Base-by-base conservation (phyloP, 2,797 vertebrate species). In the Lagocephalus sceleratus region DNA sequence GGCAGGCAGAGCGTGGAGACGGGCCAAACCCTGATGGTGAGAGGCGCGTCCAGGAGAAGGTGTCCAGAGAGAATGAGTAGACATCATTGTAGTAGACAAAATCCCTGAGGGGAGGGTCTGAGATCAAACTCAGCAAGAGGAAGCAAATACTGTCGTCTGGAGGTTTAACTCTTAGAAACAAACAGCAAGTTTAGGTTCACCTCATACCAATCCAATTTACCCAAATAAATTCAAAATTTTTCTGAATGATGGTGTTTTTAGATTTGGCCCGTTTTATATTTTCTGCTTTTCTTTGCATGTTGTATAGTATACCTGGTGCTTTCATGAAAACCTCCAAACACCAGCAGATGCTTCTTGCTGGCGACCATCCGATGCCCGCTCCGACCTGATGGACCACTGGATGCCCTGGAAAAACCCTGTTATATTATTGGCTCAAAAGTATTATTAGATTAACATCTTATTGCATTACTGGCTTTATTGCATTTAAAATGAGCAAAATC, bases 321-420 rank as follows among this genome's bases (percentile, higher is more conserved):
- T 79, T 98, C 95, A 17, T 98, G 96, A 79, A 98, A 98, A n/a
- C 96, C 96, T 60, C 96, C 96, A 6, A 98, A 99, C 66, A 99
- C 51, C 5, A 99, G 74, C 57, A 99, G 86, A 43, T 95, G 94
- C 61, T 87, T 92, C 84, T 93, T 98, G 78, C 92, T 92, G 21
- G 88, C 89, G 6, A 94, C 93, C 95, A 99, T 95, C 15, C 95
- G 89, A 75, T 98, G 97, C 1, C 97, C 96, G 5, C 96, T 98
- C 61, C 96, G 89, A 2, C 95, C 94, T 0, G 94, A 93, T 5
- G 97, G 97, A 20, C 92, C 94, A 0, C 97, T 96, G 1, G 94
- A 29, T 0, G 91, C 90, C 73, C 96, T 99, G 80, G 41, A 47
- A 35, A 66, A 50, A 66, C 21, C 60, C 32, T n/a, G n/a, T n/a